Evolutionary conservation across 2,888 invertebrate species (phyloP).

Genomic region (Teinopalpus imperialis): DNA sequence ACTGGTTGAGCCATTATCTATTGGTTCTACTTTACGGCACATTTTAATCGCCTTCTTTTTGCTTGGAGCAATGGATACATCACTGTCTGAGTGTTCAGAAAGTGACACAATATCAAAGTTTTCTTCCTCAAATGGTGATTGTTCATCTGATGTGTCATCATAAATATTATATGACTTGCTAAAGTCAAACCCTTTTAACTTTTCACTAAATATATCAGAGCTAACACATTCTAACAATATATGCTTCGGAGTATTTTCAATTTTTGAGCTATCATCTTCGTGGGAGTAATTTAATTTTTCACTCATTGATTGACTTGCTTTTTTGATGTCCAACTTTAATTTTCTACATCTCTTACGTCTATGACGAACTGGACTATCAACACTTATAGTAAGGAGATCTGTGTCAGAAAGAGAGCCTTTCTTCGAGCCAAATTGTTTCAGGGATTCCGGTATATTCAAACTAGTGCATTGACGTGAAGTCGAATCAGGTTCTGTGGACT

Average conservation of each 20-base stretch:
- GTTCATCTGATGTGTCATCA: slow-evolving; percentile 50
- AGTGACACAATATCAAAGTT: slow-evolving; percentile 56
- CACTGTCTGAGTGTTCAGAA: slow-evolving; percentile 60
- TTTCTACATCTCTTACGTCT: slow-evolving; percentile 51
- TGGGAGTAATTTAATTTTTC: slow-evolving; percentile 37
- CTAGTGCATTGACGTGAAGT: slow-evolving; percentile 52
- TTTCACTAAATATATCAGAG: slow-evolving; percentile 55
- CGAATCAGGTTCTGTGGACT: slow-evolving; percentile 58
- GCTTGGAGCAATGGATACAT: slow-evolving; percentile 41
- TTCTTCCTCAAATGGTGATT: slow-evolving; percentile 45
- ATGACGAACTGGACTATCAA: slow-evolving; percentile 36
- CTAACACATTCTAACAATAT: slow-evolving; percentile 53
- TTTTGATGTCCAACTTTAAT: slow-evolving; percentile 60
- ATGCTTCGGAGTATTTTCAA: slow-evolving; percentile 72
- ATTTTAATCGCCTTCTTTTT: slow-evolving; percentile 48
- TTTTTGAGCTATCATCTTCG: slow-evolving; percentile 32
- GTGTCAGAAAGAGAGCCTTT: slow-evolving; percentile 67
- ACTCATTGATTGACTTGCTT: slow-evolving; percentile 55
- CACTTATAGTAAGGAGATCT: slow-evolving; percentile 45
- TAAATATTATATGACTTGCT: slow-evolving; percentile 61
- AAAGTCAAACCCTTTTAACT: slow-evolving; percentile 58
- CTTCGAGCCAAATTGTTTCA: slow-evolving; percentile 50
- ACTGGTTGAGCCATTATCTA: slow-evolving; percentile 28
- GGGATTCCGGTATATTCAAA: slow-evolving; percentile 47
- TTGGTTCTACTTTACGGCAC: slow-evolving; percentile 58